Evolutionary conservation across 2,113 vertebrate genomes (phyloP).

Genomic region (Lota lota): DNA sequence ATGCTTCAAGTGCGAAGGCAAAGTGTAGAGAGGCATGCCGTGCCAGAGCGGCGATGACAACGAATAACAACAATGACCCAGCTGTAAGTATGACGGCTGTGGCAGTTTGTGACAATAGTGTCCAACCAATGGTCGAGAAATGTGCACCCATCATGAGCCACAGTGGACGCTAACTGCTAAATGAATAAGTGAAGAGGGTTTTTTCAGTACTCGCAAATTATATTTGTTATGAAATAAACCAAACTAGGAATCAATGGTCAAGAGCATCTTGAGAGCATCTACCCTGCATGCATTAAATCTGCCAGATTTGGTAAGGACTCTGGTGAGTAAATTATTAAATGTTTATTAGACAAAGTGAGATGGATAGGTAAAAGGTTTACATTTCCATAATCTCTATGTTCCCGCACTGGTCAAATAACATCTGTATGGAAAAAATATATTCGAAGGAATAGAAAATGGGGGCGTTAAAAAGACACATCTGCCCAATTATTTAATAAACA

Average conservation of each 20-base stretch:
- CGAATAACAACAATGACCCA: constrained; percentile 14
- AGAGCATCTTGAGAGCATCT: too few species aligned
- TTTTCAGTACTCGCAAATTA: too few species aligned
- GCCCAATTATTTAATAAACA: not conserved
- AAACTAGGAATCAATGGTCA: too few species aligned
- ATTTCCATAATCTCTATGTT: constrained; percentile 26
- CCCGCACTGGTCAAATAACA: constrained; percentile 21
- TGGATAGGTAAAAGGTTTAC: constrained; percentile 38
- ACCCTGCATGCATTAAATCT: too few species aligned
- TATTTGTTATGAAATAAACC: too few species aligned
- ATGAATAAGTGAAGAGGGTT: too few species aligned
- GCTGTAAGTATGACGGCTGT: constrained; percentile 1
- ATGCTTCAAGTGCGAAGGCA: constrained; percentile 46
- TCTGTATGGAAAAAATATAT: constrained; percentile 18
- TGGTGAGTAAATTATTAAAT: not conserved
- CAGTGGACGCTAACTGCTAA: too few species aligned
- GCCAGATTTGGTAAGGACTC: constrained; percentile 5
- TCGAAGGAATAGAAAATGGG: not conserved
- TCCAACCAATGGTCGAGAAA: constrained; percentile 53
- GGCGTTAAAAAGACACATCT: constrained; percentile 15
- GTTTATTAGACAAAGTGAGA: constrained; percentile 43
- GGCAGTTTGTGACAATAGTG: constrained; percentile 35
- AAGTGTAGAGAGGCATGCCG: constrained; percentile 48
- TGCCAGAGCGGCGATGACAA: constrained; percentile 30
- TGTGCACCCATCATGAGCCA: constrained; percentile 7